Percentiles rank a stretch among this genome's conserved stretches.
These are phyloP conservation scores for Nymphalis urticae DNA, from an alignment of 2,888 invertebrate genomes.

Conservation along the genomic window DNA sequence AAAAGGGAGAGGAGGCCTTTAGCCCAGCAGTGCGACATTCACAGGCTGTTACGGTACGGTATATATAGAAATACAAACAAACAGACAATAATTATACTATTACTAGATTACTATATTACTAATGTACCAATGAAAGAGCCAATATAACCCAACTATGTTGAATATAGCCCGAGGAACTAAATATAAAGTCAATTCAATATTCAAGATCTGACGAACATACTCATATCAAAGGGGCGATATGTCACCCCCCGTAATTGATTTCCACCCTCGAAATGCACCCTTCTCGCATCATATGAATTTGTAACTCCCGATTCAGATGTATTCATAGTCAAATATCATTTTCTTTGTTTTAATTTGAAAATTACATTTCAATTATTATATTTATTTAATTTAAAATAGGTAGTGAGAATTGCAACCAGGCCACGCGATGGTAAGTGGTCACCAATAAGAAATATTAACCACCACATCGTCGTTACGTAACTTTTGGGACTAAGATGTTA, in stretches of 20 bases:
- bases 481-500: no score
- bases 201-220: conserved; percentile 15
- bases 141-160: not conserved
- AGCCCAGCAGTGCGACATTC: no score
- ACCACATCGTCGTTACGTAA: no score
- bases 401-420: not conserved
- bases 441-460: not conserved
- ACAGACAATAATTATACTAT: not conserved
- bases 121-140: not conserved
- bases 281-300: conserved; percentile 3
- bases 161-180: not conserved
- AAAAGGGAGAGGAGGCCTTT: no score
- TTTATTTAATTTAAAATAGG: no score
- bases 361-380: no score
- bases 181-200: conserved; percentile 7
- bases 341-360: not conserved
- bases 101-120: not conserved
- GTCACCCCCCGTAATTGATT: conserved; percentile 20
- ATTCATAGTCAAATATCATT: not conserved
- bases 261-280: conserved; percentile 18
- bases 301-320: not conserved
- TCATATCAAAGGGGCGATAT: conserved; percentile 10
- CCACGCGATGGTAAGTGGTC: not conserved
- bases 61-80: not conserved
- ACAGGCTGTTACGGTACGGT: no score